A percentile compares a stretch with the other conserved stretches of the same genome.
Conservation (phyloP, 2,888 invertebrate genomes). For the Anagyrus pseudococci region DNA sequence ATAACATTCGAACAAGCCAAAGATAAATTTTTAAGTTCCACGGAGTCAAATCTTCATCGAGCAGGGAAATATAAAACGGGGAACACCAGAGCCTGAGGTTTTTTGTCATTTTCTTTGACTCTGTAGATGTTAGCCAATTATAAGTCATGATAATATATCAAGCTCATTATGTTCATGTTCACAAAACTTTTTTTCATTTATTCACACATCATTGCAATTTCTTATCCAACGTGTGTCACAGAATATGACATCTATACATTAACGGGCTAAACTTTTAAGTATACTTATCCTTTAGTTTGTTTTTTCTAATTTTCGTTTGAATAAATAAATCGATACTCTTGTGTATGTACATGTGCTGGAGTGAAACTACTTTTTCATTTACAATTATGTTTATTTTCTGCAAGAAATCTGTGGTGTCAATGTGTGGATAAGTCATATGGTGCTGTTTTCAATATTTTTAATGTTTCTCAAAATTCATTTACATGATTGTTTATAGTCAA, state of each 20-base stretch:
- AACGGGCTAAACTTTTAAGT: constrained; percentile 4
- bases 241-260: no score
- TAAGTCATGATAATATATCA: constrained; percentile 12
- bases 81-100: constrained; percentile 24
- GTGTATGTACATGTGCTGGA: no score
- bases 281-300: constrained; percentile 29
- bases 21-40: constrained; percentile 35
- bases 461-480: no score
- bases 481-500: no score
- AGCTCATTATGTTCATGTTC: constrained; percentile 12
- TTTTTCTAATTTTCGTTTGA: no score
- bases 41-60: constrained; percentile 32
- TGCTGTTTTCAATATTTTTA: no score
- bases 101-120: constrained; percentile 30
- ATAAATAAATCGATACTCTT: no score
- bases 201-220: constrained; percentile 17
- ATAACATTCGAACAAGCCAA: constrained; percentile 31
- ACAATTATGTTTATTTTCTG: no score
- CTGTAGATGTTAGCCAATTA: constrained; percentile 32
- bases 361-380: no score
- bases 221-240: not conserved
- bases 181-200: constrained; percentile 5
- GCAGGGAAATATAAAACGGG: constrained; percentile 26
- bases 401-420: no score
- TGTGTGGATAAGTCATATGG: no score